phyloP scores from a whole-genome alignment of 2,113 vertebrate species.

The Danio rerio region DNA sequence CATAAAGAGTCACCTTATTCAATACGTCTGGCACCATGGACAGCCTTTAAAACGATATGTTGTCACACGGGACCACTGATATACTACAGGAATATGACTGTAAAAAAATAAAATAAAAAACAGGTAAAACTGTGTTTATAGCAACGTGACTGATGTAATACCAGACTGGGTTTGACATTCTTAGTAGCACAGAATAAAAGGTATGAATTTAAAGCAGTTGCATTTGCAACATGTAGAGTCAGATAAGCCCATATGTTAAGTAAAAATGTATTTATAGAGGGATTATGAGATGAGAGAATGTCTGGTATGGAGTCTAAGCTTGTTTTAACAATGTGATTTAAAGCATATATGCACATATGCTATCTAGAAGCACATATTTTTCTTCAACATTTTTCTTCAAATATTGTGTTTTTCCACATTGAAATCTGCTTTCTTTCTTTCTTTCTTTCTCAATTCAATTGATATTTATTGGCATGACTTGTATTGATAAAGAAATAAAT shows the following conservation, averaged over 20 bases:
- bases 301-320: slow-evolving; percentile 10
- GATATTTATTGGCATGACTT: too few species aligned
- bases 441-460: too few species aligned
- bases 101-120: background rate
- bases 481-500: too few species aligned
- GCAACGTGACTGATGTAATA: slow-evolving; percentile 14
- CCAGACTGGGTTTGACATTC: background rate
- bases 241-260: background rate
- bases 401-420: background rate
- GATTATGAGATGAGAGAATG: background rate
- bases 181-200: background rate
- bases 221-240: background rate
- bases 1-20: slow-evolving; percentile 29
- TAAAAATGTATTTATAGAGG: slow-evolving; percentile 30
- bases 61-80: background rate
- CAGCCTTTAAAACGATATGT: background rate
- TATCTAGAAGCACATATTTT: background rate
- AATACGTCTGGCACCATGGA: slow-evolving; percentile 3
- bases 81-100: background rate
- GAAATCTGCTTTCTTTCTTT: background rate
- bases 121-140: background rate
- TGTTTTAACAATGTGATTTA: slow-evolving; percentile 31
- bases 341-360: background rate
- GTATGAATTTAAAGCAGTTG: background rate
- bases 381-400: background rate